Percentiles rank a stretch among this genome's conserved stretches.
Conservation (phyloP, 2,797 vertebrate species). For the Rhinatrema bivittatum region DNA sequence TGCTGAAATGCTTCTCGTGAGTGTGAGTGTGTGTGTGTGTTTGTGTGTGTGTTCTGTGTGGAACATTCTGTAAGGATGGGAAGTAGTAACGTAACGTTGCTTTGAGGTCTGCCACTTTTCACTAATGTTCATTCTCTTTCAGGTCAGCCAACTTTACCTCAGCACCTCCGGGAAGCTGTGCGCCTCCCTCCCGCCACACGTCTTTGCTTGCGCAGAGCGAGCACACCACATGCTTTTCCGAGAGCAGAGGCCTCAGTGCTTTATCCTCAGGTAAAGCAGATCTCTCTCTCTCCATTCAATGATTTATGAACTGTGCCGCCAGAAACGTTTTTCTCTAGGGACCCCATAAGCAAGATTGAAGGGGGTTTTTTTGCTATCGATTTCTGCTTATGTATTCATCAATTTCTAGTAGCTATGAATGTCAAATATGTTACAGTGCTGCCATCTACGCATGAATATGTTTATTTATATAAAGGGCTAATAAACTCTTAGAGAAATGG, state of each 20-base stretch:
- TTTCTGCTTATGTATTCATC: not conserved
- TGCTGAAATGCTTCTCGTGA: too few relatives aligned
- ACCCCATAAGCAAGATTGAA: not conserved
- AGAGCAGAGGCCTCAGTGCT: constrained; percentile 78
- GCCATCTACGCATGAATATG: too few relatives aligned
- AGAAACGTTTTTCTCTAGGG: not conserved
- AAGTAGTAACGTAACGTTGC: too few relatives aligned
- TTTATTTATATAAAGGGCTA: too few relatives aligned
- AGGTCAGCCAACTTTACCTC: constrained; percentile 92
- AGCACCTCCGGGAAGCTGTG: constrained; percentile 74
- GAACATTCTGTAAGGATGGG: too few relatives aligned
- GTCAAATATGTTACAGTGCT: not conserved
- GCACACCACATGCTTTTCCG: constrained; percentile 88
- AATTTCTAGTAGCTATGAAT: not conserved
- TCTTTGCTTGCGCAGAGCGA: constrained; percentile 87
- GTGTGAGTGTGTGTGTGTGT: too few relatives aligned
- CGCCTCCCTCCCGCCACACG: constrained; percentile 85
- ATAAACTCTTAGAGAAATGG: too few relatives aligned
- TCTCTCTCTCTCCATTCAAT: constrained; percentile 24
- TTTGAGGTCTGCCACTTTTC: too few relatives aligned
- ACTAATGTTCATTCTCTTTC: constrained; percentile 14
- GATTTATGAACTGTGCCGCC: not conserved
- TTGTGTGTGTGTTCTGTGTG: too few relatives aligned
- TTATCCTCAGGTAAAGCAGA: constrained; percentile 81
- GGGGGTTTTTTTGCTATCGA: too few relatives aligned